Conservation (phyloP, 23 tunicate genomes). For the Botrylloides violaceus region DNA sequence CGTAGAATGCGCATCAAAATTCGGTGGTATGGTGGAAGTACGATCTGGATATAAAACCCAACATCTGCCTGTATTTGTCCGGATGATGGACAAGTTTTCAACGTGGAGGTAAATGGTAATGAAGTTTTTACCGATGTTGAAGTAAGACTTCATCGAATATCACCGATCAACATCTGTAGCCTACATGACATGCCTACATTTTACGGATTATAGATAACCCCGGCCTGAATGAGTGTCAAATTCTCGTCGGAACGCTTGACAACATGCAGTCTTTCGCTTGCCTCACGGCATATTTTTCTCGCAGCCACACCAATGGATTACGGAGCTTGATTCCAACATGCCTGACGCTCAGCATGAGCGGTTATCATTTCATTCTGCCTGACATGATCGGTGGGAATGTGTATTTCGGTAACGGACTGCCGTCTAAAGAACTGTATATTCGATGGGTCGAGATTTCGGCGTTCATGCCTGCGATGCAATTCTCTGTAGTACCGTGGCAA, state of each 20-base stretch:
- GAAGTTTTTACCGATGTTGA: too few species aligned
- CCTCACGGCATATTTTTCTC: too few species aligned
- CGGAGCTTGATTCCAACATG: constrained; percentile 86
- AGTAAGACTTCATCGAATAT: too few species aligned
- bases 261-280: too few species aligned
- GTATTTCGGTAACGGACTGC: constrained; percentile 29
- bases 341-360: constrained; percentile 52
- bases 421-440: constrained; percentile 67
- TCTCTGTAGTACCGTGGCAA: constrained; percentile 87
- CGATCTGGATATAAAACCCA: constrained; percentile 76
- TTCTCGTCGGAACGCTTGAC: too few species aligned
- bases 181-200: too few species aligned
- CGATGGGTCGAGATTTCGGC: constrained; percentile 82
- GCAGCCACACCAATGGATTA: constrained; percentile 52
- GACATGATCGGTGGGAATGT: constrained; percentile 92
- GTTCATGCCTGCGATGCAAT: constrained; percentile 80
- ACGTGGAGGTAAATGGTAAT: constrained; percentile 68
- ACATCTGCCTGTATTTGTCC: constrained; percentile 63
- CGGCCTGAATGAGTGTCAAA: too few species aligned
- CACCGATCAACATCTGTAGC: too few species aligned
- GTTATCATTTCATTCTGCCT: constrained; percentile 88
- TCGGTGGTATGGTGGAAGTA: constrained; percentile 66
- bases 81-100: constrained; percentile 98
- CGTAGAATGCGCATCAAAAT: constrained; percentile 12
- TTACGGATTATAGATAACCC: too few species aligned